Evolutionary conservation across 1,140 invertebrate genomes (phyloP), one percentile per base, ranked within the genome.

Genomic region (Linepithema humile): DNA sequence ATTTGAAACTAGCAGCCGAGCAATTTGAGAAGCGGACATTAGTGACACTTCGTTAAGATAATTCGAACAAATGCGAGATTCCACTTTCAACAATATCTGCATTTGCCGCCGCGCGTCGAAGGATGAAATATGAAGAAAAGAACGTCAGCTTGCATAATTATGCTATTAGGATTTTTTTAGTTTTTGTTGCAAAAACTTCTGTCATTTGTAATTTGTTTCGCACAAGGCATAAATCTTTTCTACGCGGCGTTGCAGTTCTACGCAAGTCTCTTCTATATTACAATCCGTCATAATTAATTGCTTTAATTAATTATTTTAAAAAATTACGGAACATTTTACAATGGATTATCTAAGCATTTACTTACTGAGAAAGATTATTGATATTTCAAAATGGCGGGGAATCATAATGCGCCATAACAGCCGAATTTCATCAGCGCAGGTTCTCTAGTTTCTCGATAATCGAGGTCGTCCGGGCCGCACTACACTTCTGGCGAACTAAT

Each of bases 41-140:
- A 85, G 69, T 85, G 89, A 89, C 88, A 90, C 82, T 88, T 91
- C 87, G 86, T 90, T 91, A 91, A 90, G 88, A 90, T 91, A 90
- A 88, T 88, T 85, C 29, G 45, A 26, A 64, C 53, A 45, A 55
- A 74, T 77, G 26, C 38, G 20, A 17, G 70, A 69, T 86, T 83
- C 35, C 53, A 45, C 67, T 23, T 48, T 43, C 12, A 20, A 23
- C 29, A 64, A 70, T 53, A 57, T 35, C 12, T 57, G 20, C 15
- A 0, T 23, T 40, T 57, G 57, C 26, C n/a, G 15, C 38, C 32
- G 6, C 20, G 2, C 17, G 29, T 7, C n/a, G 9, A 70, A 12
- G 3, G 20, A 53, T 50, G 9, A 26, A 53, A 70, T 32, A 35
- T 70, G 2, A n/a, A 32, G 32, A 50, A 15, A 17, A 38, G n/a